Evolutionary conservation across 2,888 invertebrate species (phyloP).

Genomic region (Hyposoter didymator): DNA sequence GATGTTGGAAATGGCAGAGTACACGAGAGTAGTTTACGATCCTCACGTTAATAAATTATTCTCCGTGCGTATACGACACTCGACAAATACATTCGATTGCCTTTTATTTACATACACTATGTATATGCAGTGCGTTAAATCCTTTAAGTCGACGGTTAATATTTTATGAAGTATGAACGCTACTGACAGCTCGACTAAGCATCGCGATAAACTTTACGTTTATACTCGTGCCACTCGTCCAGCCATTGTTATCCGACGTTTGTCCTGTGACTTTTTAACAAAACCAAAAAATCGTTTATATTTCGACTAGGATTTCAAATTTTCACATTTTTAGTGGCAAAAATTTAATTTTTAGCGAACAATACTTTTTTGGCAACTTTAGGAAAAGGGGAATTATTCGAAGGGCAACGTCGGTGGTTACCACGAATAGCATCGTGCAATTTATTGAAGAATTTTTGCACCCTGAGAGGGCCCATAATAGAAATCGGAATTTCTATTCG

Average conservation of each 20-base stretch:
- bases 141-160: constrained; percentile 51
- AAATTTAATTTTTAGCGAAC: no score
- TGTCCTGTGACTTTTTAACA: constrained; percentile 2
- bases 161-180: constrained; percentile 64
- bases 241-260: constrained; percentile 1
- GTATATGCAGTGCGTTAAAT: constrained; percentile 8
- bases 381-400: no score
- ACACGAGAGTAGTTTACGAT: constrained; percentile 59
- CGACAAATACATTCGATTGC: constrained; percentile 21
- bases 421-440: no score
- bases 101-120: constrained; percentile 6
- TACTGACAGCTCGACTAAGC: constrained; percentile 43
- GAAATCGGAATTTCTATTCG: neutral
- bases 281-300: neutral
- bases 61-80: constrained; percentile 36
- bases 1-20: constrained; percentile 16
- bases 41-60: constrained; percentile 66
- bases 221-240: neutral
- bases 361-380: no score
- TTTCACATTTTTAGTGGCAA: no score
- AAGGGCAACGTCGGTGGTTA: no score
- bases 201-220: constrained; percentile 42
- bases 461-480: neutral
- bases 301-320: no score
- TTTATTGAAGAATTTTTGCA: no score